phyloP scores from a whole-genome alignment of 2,888 invertebrate genomes.

The Lasioglossum vierecki region DNA sequence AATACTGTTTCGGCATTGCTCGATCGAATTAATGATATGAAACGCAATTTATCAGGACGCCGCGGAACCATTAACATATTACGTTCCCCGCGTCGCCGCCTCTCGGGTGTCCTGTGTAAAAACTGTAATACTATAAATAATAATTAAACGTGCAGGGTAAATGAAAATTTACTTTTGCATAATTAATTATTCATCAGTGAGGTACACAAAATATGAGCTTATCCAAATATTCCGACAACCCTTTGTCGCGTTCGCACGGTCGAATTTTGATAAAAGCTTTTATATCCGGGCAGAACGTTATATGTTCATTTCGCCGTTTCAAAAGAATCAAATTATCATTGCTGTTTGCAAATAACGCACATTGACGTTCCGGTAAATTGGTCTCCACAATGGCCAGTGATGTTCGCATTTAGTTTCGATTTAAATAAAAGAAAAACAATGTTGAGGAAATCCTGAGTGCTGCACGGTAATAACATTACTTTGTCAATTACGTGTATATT shows the following conservation, averaged over 20 bases:
- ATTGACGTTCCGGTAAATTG: not conserved
- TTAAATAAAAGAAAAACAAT: not conserved
- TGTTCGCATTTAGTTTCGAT: not conserved
- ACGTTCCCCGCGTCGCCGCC: not conserved
- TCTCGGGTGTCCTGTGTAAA: not conserved
- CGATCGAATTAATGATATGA: not conserved
- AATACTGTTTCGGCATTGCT: not conserved
- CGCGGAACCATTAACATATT: slow-evolving; percentile 13
- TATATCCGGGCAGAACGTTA: not conserved
- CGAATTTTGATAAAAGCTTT: not conserved
- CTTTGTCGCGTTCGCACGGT: not conserved
- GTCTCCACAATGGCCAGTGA: not conserved
- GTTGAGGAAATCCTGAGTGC: not conserved
- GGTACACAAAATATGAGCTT: not conserved
- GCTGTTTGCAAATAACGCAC: not conserved
- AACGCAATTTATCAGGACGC: not conserved
- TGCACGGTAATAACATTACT: not conserved
- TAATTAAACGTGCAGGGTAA: not conserved
- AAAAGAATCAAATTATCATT: not conserved
- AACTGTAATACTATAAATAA: not conserved
- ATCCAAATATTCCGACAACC: not conserved
- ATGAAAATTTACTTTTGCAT: not conserved
- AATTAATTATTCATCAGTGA: not conserved
- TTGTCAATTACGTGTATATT: not conserved
- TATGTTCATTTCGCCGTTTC: not conserved